Percentiles rank a stretch among this genome's conserved stretches.
Evolutionary conservation across 2,888 invertebrate species (phyloP).

Genomic region (Pollenia labialis): DNA sequence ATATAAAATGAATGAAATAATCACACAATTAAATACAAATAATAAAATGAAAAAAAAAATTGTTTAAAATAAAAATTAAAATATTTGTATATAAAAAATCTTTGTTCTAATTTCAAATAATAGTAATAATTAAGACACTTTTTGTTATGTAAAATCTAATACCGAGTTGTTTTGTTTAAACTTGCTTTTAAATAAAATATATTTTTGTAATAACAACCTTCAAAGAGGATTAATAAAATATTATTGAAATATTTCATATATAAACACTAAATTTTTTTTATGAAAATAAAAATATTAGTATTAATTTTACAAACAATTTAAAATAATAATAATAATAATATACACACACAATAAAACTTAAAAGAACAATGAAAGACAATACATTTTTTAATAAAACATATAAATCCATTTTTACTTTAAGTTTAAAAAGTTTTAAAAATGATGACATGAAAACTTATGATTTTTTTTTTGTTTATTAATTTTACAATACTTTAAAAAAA

Average conservation of each 20-base stretch:
- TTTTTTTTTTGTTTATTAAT: neutral
- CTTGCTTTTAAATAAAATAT: constrained; percentile 48
- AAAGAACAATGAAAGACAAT: constrained; percentile 7
- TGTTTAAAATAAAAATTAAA: constrained; percentile 32
- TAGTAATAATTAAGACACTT: constrained; percentile 63
- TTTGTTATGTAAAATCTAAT: constrained; percentile 54
- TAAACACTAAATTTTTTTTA: constrained; percentile 47
- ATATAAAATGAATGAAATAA: constrained; percentile 64
- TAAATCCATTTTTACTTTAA: constrained; percentile 8
- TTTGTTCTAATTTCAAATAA: constrained; percentile 67
- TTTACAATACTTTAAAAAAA: neutral
- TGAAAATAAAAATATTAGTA: constrained; percentile 52
- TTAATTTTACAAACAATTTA: constrained; percentile 57
- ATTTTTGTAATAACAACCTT: constrained; percentile 64
- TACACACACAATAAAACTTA: constrained; percentile 60
- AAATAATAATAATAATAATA: constrained; percentile 22
- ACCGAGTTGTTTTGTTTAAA: constrained; percentile 44
- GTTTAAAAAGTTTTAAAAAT: neutral
- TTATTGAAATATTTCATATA: constrained; percentile 56
- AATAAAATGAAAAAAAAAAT: constrained; percentile 34
- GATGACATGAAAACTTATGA: constrained; percentile 27
- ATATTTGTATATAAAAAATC: constrained; percentile 52
- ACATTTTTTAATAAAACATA: constrained; percentile 19
- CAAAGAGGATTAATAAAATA: constrained; percentile 60
- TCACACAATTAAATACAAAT: constrained; percentile 59